These are phyloP conservation scores for Perdita meconis DNA, from an alignment of 2,888 invertebrate genomes.

Conservation along the genomic window DNA sequence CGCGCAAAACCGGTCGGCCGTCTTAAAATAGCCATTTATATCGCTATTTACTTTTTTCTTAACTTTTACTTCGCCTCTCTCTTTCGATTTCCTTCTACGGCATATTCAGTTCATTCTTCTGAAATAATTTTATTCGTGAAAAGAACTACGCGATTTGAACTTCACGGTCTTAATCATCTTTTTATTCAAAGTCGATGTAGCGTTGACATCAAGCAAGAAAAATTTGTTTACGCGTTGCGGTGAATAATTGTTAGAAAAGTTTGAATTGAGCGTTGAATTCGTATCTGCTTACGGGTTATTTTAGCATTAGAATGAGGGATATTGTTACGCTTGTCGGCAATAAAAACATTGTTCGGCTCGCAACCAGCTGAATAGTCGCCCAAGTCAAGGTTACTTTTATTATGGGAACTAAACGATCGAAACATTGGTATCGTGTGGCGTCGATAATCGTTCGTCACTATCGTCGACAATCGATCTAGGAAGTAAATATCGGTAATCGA, in stretches of 20 bases:
- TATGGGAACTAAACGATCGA: conserved; percentile 51
- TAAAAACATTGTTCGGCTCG: conserved; percentile 23
- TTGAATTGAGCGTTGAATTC: no score
- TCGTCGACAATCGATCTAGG: conserved; percentile 2
- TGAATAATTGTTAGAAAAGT: no score
- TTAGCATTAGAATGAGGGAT: no score
- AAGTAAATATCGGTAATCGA: not conserved
- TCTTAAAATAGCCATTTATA: conserved; percentile 64
- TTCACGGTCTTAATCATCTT: no score
- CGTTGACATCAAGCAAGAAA: no score
- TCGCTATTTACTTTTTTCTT: conserved; percentile 24
- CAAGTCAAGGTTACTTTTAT: conserved; percentile 40
- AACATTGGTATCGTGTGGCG: conserved; percentile 41
- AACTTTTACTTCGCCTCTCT: conserved; percentile 19
- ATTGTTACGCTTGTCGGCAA: no score
- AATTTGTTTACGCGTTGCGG: no score
- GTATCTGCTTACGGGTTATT: no score
- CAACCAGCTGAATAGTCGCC: conserved; percentile 25
- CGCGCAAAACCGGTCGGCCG: conserved; percentile 61
- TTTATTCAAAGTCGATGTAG: no score
- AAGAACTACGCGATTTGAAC: not conserved
- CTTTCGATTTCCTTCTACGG: not conserved
- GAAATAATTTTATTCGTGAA: not conserved
- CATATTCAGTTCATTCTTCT: not conserved
- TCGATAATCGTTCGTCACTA: conserved; percentile 19